These are phyloP conservation scores for Eclectus roratus DNA, from an alignment of 2,113 vertebrate species.

Conservation along the genomic window DNA sequence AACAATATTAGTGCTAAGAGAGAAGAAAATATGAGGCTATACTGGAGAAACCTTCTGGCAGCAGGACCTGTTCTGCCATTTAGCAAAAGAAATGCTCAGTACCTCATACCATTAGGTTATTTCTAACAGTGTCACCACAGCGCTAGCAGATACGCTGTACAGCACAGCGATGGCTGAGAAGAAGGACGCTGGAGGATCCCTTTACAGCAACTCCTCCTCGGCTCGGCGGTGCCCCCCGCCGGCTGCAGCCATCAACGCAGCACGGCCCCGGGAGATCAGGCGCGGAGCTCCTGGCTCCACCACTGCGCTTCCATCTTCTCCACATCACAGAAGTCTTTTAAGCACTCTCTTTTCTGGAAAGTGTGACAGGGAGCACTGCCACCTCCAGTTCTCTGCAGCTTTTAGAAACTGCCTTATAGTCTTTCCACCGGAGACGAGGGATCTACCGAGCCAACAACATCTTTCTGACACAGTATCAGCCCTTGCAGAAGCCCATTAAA, in stretches of 20 bases:
- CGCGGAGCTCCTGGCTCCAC: fast-evolving
- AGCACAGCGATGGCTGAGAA: background rate
- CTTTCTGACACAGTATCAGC: background rate
- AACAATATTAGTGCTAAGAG: background rate
- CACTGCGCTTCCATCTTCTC: fast-evolving
- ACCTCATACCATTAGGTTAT: background rate
- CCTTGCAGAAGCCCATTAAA: background rate
- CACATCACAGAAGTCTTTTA: background rate
- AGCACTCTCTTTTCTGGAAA: background rate
- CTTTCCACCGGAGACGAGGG: background rate
- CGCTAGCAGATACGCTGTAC: fast-evolving
- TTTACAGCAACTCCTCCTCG: background rate
- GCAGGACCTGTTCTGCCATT: background rate
- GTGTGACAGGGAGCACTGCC: background rate
- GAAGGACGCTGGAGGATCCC: background rate
- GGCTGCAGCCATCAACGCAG: background rate
- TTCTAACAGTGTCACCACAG: background rate
- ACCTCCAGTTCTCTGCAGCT: background rate
- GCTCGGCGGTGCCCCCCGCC: background rate
- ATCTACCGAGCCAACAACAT: background rate
- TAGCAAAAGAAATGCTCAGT: background rate
- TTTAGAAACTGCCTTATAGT: background rate
- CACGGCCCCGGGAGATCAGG: fast-evolving
- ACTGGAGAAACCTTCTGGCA: background rate
- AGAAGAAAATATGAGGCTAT: background rate